Evolutionary conservation across 1,140 invertebrate genomes (phyloP).

Genomic region (Heliothis subflexa): DNA sequence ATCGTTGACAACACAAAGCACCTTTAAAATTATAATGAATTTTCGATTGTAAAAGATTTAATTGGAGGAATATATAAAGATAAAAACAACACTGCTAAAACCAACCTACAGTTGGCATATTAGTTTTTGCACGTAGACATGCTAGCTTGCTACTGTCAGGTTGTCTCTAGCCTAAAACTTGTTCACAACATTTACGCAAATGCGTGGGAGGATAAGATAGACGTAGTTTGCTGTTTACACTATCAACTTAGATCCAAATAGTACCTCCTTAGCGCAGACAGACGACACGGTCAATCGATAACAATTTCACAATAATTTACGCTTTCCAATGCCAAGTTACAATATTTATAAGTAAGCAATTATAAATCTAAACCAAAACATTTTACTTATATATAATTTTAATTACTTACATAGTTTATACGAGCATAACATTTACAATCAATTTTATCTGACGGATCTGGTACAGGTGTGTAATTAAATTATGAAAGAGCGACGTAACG

Average conservation of each 20-base stretch:
- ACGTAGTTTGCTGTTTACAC: neutral
- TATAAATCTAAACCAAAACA: neutral
- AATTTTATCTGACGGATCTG: slow-evolving; percentile 27
- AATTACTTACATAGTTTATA: slow-evolving; percentile 16
- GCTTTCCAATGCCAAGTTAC: neutral
- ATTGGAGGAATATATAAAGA: too few relatives aligned
- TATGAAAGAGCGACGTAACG: slow-evolving; percentile 33
- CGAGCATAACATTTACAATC: slow-evolving; percentile 29
- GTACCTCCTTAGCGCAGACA: neutral
- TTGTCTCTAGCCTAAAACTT: neutral
- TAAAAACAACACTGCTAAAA: too few relatives aligned
- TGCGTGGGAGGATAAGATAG: neutral
- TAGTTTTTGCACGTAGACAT: neutral
- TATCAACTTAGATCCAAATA: neutral
- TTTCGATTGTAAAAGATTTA: neutral
- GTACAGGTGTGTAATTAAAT: slow-evolving; percentile 36
- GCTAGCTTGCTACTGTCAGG: neutral
- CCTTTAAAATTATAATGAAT: slow-evolving; percentile 1
- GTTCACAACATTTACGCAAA: slow-evolving; percentile 4
- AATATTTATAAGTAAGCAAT: slow-evolving; percentile 6
- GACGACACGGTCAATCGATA: neutral
- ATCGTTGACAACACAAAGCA: slow-evolving; percentile 2
- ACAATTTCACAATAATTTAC: slow-evolving; percentile 10
- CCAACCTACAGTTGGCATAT: neutral
- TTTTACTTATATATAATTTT: slow-evolving; percentile 7